Evolutionary conservation across 2,113 vertebrate species (phyloP).

Genomic region (Malurus cyaneus): DNA sequence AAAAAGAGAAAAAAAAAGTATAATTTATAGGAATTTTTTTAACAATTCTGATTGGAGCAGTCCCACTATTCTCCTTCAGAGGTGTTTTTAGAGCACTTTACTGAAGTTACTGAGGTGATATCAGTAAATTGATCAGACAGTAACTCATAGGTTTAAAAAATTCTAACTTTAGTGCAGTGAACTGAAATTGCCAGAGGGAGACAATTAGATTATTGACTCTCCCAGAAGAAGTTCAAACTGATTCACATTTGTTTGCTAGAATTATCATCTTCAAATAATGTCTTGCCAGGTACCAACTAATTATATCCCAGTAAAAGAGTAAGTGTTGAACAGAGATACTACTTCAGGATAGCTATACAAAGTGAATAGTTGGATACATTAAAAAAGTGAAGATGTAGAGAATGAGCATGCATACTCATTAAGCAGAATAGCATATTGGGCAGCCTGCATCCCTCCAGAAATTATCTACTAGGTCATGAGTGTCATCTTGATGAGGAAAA

Average conservation of each 20-base stretch:
- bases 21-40: neutral
- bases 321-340: neutral
- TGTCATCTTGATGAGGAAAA: neutral
- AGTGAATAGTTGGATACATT: neutral
- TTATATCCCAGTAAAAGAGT: neutral
- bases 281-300: neutral
- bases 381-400: neutral
- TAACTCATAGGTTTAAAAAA: conserved; percentile 13
- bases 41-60: neutral
- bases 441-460: neutral
- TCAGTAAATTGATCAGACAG: conserved; percentile 25
- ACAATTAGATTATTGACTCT: conserved; percentile 32
- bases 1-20: neutral
- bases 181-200: neutral
- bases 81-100: conserved; percentile 16
- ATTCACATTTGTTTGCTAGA: conserved; percentile 46
- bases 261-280: conserved; percentile 41
- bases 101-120: neutral
- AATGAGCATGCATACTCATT: neutral
- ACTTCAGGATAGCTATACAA: neutral
- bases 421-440: neutral
- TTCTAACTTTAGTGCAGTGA: neutral
- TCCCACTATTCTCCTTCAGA: neutral
- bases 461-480: neutral
- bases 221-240: conserved; percentile 17